These are phyloP conservation scores for Tuta absoluta DNA, from an alignment of 2,888 invertebrate species.

Conservation along the genomic window DNA sequence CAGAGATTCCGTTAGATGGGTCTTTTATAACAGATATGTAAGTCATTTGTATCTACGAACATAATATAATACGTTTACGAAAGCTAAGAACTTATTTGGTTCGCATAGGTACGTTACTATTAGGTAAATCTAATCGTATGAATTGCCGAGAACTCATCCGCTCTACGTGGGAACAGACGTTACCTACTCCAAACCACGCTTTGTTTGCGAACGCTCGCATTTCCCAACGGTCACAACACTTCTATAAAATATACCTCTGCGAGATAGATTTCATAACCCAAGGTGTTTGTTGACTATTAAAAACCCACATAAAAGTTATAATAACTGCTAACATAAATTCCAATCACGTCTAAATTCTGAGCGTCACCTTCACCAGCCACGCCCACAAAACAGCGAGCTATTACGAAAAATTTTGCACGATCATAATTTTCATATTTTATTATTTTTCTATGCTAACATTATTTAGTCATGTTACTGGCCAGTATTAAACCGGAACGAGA, in stretches of 20 bases:
- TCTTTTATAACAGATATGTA: too few relatives aligned
- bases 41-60: too few relatives aligned
- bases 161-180: conserved; percentile 26
- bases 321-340: background rate
- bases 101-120: background rate
- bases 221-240: conserved; percentile 22
- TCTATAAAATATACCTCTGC: background rate
- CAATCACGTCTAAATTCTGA: background rate
- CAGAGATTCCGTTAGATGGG: too few relatives aligned
- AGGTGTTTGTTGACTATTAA: conserved; percentile 15
- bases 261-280: conserved; percentile 21
- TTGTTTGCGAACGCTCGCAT: conserved; percentile 16
- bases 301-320: background rate
- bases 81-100: background rate
- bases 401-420: background rate
- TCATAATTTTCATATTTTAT: conserved; percentile 25
- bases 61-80: background rate
- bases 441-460: conserved; percentile 39
- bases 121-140: conserved; percentile 21
- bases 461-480: background rate
- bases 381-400: background rate
- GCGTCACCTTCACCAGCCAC: background rate
- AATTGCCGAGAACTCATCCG: conserved; percentile 20
- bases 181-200: background rate
- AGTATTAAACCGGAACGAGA: conserved; percentile 28